Conservation (phyloP, 2,888 invertebrate species). For the Luperina nickerlii region DNA sequence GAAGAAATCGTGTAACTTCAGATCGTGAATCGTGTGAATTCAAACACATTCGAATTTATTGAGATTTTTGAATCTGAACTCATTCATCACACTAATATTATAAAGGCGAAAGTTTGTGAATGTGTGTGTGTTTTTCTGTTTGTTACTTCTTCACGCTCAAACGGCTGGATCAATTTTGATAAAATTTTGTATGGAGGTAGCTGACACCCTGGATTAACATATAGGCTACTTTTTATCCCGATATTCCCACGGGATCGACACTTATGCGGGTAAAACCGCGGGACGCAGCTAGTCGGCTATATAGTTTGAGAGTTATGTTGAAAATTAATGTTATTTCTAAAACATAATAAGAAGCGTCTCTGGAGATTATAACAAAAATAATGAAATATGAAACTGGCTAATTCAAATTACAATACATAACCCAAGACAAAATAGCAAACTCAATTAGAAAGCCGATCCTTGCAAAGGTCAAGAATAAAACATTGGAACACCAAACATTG, state of each 20-base stretch:
- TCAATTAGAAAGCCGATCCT: slow-evolving; percentile 31
- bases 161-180: too few species aligned
- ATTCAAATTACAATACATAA: slow-evolving; percentile 3
- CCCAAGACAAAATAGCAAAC: slow-evolving; percentile 15
- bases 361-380: neutral
- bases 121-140: too few species aligned
- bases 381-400: slow-evolving; percentile 12
- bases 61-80: neutral
- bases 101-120: too few species aligned
- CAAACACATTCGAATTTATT: neutral
- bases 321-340: neutral
- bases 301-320: neutral
- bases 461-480: slow-evolving; percentile 12
- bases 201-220: too few species aligned
- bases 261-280: too few species aligned
- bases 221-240: too few species aligned
- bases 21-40: slow-evolving; percentile 1
- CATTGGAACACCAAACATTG: slow-evolving; percentile 2
- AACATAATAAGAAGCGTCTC: too few species aligned
- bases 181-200: too few species aligned
- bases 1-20: slow-evolving; percentile 13
- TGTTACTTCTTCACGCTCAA: too few species aligned
- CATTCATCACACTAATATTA: neutral
- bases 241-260: too few species aligned
- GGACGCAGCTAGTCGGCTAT: too few species aligned